Conservation (phyloP, 2,113 vertebrate species). For the Callionymus lyra region DNA sequence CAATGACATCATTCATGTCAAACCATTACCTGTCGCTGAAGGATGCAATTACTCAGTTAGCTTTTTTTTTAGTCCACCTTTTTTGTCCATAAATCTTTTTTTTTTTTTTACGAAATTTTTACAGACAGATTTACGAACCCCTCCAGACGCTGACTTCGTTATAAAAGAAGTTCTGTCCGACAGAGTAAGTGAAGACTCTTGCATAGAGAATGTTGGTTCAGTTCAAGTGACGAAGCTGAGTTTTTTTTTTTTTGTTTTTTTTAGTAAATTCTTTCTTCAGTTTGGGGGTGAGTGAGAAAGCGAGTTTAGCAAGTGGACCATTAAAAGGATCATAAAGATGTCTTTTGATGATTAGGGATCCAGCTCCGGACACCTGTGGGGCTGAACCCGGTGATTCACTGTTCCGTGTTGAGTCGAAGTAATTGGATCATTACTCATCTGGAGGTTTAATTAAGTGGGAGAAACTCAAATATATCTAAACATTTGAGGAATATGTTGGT, state of each 20-base stretch:
- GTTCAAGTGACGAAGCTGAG: not conserved
- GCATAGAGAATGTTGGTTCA: not conserved
- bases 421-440: conserved; percentile 37
- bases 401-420: conserved; percentile 20
- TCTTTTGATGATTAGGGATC: conserved; percentile 42
- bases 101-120: too few species aligned
- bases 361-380: conserved; percentile 49
- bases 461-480: too few species aligned
- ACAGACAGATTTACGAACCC: too few species aligned
- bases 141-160: too few species aligned
- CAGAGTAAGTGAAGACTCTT: too few species aligned
- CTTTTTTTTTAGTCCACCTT: conserved; percentile 3
- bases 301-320: conserved; percentile 35
- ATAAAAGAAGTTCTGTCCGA: too few species aligned
- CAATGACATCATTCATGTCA: conserved; percentile 14
- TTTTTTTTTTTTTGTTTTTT: not conserved
- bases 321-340: conserved; percentile 43
- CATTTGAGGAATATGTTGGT: too few species aligned
- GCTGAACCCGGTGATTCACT: conserved; percentile 38
- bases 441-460: conserved; percentile 15
- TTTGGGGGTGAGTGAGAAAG: conserved; percentile 28
- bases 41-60: conserved; percentile 11
- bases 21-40: conserved; percentile 9
- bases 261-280: conserved; percentile 19
- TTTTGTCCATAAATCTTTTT: not conserved